These are phyloP conservation scores for Drosophila nannoptera DNA, from an alignment of 1,140 invertebrate genomes.

Conservation along the genomic window DNA sequence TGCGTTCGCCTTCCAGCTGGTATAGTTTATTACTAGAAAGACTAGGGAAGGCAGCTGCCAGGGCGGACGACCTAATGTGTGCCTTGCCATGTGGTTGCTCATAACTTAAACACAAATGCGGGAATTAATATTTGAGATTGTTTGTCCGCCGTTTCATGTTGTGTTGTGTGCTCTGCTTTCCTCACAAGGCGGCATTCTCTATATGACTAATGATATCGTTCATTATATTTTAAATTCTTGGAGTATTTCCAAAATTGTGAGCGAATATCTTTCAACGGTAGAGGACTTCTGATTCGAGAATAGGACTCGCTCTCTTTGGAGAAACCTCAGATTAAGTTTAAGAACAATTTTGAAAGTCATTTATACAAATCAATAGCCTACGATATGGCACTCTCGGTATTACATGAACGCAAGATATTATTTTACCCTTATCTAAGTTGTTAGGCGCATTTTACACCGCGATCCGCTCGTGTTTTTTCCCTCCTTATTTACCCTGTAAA, in stretches of 20 bases:
- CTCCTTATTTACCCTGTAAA: constrained; percentile 52
- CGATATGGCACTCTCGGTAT: too few relatives aligned
- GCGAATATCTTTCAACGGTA: constrained; percentile 26
- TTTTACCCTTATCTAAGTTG: neutral
- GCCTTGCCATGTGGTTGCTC: constrained; percentile 21
- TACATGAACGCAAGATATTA: too few relatives aligned
- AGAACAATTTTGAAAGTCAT: too few relatives aligned
- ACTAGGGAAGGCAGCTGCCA: neutral
- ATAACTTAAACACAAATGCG: constrained; percentile 46
- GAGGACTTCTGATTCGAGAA: constrained; percentile 12
- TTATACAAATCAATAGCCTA: too few relatives aligned
- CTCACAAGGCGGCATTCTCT: constrained; percentile 61
- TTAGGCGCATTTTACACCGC: neutral
- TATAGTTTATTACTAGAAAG: constrained; percentile 17
- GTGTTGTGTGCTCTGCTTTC: constrained; percentile 1
- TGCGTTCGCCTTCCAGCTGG: constrained; percentile 41
- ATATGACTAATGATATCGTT: constrained; percentile 77
- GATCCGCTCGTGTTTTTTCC: constrained; percentile 43
- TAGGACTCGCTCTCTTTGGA: neutral
- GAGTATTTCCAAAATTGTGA: constrained; percentile 67
- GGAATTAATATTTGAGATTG: constrained; percentile 49
- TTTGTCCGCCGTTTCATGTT: constrained; percentile 20
- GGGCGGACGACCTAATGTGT: neutral
- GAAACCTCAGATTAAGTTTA: too few relatives aligned
- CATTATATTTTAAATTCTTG: constrained; percentile 76